These are phyloP conservation scores for Nowickia ferox DNA, from an alignment of 2,888 invertebrate genomes.

Conservation along the genomic window DNA sequence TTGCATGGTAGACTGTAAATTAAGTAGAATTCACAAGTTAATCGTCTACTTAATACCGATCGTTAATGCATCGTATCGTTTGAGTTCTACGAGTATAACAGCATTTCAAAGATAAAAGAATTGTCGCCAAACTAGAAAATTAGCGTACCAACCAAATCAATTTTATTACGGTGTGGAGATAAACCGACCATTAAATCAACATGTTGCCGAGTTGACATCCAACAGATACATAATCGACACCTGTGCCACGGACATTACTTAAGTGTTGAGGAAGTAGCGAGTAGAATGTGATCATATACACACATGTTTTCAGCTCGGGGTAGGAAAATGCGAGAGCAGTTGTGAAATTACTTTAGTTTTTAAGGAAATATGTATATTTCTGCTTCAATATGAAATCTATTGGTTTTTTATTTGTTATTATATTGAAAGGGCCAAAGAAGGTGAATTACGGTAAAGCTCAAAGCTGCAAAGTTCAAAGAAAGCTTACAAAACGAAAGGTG, in stretches of 20 bases:
- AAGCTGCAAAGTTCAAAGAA: no score
- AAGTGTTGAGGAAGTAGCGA: slow-evolving; percentile 54
- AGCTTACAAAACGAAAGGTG: no score
- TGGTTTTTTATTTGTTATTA: no score
- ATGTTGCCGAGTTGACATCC: slow-evolving; percentile 55
- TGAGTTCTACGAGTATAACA: slow-evolving; percentile 30
- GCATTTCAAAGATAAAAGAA: slow-evolving; percentile 20
- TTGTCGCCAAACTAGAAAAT: slow-evolving; percentile 58
- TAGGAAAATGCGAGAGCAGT: slow-evolving; percentile 5
- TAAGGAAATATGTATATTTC: no score
- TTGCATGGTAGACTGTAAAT: neutral
- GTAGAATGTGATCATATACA: slow-evolving; percentile 14
- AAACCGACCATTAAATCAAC: slow-evolving; percentile 58
- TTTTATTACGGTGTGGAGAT: slow-evolving; percentile 40
- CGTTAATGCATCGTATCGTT: slow-evolving; percentile 5
- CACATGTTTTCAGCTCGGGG: neutral
- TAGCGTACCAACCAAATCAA: slow-evolving; percentile 53
- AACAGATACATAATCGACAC: slow-evolving; percentile 64
- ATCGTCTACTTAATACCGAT: slow-evolving; percentile 17
- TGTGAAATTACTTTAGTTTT: neutral
- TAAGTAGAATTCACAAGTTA: slow-evolving; percentile 7
- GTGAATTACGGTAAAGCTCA: no score
- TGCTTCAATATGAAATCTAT: no score
- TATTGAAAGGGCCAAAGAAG: no score
- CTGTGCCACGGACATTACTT: slow-evolving; percentile 53